Percentiles rank a stretch among this genome's conserved stretches.
These are phyloP conservation scores for Drosophila guanche DNA, from an alignment of 1,140 invertebrate species.

Conservation along the genomic window DNA sequence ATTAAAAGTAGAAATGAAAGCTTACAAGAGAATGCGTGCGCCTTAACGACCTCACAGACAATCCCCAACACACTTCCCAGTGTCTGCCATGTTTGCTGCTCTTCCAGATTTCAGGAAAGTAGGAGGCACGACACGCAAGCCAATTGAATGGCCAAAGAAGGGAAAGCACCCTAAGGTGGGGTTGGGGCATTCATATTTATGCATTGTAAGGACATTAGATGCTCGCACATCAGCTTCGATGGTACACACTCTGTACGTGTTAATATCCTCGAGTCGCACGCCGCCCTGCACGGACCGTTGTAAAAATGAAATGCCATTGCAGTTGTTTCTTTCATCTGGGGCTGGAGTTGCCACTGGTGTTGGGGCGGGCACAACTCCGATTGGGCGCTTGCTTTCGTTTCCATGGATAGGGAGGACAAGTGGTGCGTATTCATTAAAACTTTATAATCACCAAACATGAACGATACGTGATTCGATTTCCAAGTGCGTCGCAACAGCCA, in stretches of 20 bases:
- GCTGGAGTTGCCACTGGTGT: slow-evolving; percentile 2
- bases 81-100: too few species aligned
- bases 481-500: slow-evolving; percentile 51
- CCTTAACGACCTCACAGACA: slow-evolving; percentile 27
- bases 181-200: slow-evolving; percentile 68
- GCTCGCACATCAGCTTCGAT: slow-evolving; percentile 59
- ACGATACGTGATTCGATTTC: slow-evolving; percentile 75
- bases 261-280: slow-evolving; percentile 63
- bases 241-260: slow-evolving; percentile 64
- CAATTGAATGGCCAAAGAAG: slow-evolving; percentile 39
- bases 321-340: slow-evolving; percentile 36
- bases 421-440: slow-evolving; percentile 80
- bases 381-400: slow-evolving; percentile 29
- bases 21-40: slow-evolving; percentile 40
- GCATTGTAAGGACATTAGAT: slow-evolving; percentile 47
- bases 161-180: slow-evolving; percentile 5
- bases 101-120: slow-evolving; percentile 19
- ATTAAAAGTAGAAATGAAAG: slow-evolving; percentile 5
- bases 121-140: slow-evolving; percentile 35
- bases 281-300: slow-evolving; percentile 51
- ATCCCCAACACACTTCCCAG: too few species aligned
- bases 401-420: slow-evolving; percentile 35
- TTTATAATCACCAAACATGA: slow-evolving; percentile 80
- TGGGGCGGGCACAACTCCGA: slow-evolving; percentile 24
- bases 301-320: slow-evolving; percentile 72